These are phyloP conservation scores for Teleogryllus oceanicus DNA, from an alignment of 2,888 invertebrate genomes.

Conservation along the genomic window DNA sequence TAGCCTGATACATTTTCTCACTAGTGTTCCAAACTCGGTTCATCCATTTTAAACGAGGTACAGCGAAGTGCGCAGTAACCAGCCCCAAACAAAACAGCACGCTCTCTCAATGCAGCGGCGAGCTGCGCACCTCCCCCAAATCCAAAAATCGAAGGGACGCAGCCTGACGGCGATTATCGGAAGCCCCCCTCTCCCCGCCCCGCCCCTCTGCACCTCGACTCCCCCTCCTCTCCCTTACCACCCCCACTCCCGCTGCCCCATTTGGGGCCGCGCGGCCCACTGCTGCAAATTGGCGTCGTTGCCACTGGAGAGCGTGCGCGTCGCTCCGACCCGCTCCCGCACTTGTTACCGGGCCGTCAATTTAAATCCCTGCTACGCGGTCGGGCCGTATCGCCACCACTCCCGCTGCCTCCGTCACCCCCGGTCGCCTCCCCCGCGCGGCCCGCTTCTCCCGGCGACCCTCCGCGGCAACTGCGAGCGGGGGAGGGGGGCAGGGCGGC, in stretches of 20 bases:
- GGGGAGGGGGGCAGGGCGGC: no score
- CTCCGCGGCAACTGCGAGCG: no score
- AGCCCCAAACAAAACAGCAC: no score
- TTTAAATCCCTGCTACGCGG: no score
- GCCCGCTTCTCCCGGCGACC: no score
- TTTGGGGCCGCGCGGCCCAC: background rate
- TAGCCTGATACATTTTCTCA: no score
- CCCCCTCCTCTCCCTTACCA: background rate
- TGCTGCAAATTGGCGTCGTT: constrained; percentile 8
- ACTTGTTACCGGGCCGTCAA: background rate
- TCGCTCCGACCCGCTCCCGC: background rate
- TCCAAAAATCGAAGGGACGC: background rate
- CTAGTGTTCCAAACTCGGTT: no score
- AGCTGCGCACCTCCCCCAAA: background rate
- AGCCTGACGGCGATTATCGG: background rate
- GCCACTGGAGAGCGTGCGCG: background rate
- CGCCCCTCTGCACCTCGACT: background rate
- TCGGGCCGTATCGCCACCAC: no score
- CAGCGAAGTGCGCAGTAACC: no score
- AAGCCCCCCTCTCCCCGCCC: background rate
- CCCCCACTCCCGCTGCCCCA: background rate
- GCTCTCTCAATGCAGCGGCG: background rate
- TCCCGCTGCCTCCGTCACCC: no score
- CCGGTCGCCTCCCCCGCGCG: no score
- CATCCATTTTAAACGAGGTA: no score